Conservation (phyloP, 2,797 vertebrate species). For the Micrastur ruficollis region DNA sequence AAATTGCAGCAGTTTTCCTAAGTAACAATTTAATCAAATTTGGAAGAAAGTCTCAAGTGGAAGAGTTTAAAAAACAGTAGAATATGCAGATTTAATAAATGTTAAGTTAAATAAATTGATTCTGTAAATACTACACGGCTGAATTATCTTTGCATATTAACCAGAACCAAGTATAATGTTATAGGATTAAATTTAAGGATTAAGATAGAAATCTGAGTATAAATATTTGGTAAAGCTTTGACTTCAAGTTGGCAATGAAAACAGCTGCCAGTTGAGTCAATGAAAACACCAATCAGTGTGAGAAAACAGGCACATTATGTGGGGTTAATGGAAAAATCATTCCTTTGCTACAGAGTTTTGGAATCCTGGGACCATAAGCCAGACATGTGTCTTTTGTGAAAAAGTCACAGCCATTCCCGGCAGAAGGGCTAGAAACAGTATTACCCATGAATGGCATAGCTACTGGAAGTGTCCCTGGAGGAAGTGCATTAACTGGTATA, state of each 20-base stretch:
- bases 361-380: not conserved
- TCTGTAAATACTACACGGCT: not conserved
- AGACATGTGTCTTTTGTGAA: not conserved
- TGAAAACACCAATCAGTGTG: not conserved
- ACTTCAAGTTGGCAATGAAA: not conserved
- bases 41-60: not conserved
- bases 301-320: not conserved
- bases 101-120: not conserved
- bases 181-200: not conserved
- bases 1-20: not conserved
- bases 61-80: not conserved
- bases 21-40: not conserved
- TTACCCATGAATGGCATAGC: not conserved
- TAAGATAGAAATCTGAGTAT: not conserved
- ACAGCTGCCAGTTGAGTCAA: not conserved
- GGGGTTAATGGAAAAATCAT: not conserved
- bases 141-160: not conserved
- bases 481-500: not conserved
- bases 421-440: not conserved
- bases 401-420: not conserved
- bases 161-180: not conserved
- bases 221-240: not conserved
- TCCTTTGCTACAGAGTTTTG: not conserved
- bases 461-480: not conserved
- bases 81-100: slow-evolving; percentile 11